Percentiles rank a stretch among this genome's conserved stretches.
Conservation (phyloP, 2,113 vertebrate species). For the Alces alces region DNA sequence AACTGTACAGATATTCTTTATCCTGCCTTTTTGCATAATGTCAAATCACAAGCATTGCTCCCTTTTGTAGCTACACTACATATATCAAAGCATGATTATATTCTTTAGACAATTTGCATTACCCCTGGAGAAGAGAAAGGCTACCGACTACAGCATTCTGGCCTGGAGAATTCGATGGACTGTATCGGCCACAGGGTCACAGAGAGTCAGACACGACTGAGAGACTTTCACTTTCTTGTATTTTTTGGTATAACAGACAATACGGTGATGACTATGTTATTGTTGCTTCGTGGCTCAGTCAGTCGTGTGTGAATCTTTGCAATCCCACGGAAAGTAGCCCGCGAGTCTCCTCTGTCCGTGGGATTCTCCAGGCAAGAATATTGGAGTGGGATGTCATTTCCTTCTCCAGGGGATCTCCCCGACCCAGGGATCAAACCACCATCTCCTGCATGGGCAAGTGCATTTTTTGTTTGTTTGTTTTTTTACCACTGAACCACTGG, state of each 20-base stretch:
- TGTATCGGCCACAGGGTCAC: not conserved
- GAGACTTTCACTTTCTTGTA: not conserved
- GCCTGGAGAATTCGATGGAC: not conserved
- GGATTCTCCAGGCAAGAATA: not conserved
- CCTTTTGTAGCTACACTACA: not conserved
- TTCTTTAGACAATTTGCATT: not conserved
- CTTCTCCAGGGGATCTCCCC: not conserved
- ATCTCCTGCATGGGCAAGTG: not conserved
- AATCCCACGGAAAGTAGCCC: not conserved
- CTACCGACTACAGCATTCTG: not conserved
- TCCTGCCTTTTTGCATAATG: not conserved
- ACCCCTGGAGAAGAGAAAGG: not conserved
- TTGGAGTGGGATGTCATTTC: not conserved
- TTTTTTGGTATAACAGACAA: not conserved
- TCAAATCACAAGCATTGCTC: too few species aligned
- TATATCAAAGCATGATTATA: not conserved
- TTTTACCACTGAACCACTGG: accelerated
- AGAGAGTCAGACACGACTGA: not conserved
- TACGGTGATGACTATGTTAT: accelerated
- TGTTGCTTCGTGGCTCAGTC: not conserved
- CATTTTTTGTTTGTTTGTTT: too few species aligned
- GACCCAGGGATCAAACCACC: not conserved
- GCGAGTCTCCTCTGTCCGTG: accelerated
- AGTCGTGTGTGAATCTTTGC: not conserved
- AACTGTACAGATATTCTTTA: not conserved